Evolutionary conservation across 2,797 vertebrate genomes (phyloP).

Genomic region (Gymnopithys bicolor): DNA sequence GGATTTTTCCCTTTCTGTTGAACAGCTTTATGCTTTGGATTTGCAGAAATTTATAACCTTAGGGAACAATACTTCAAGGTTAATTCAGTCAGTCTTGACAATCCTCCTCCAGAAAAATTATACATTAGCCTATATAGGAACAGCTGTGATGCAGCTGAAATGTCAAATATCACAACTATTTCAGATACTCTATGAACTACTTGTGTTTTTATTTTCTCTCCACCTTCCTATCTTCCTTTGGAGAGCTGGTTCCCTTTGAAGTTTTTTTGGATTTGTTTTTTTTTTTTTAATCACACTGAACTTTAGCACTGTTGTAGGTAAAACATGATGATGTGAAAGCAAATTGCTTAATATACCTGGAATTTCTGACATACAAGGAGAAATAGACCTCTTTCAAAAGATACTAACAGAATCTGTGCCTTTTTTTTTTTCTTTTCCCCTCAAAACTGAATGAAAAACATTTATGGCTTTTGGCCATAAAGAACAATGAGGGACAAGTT

Average conservation of each 20-base stretch:
- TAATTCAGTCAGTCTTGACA: constrained; percentile 42
- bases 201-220: constrained; percentile 23
- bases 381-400: neutral
- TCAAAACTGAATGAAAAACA: neutral
- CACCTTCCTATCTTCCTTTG: neutral
- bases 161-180: constrained; percentile 11
- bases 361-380: neutral
- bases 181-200: neutral
- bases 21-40: neutral
- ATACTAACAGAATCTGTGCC: neutral
- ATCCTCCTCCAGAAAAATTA: constrained; percentile 54
- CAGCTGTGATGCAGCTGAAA: constrained; percentile 18
- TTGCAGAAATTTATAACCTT: constrained; percentile 44
- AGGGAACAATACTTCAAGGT: constrained; percentile 51
- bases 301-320: neutral
- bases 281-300: neutral
- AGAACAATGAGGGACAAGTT: neutral
- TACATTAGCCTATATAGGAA: neutral
- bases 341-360: neutral
- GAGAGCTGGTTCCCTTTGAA: neutral
- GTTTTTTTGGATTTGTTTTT: neutral
- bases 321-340: neutral
- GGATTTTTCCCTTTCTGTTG: neutral
- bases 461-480: neutral
- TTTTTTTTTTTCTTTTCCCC: neutral